Percentiles rank a stretch among this genome's conserved stretches.
These are phyloP conservation scores for Diplodus puntazzo DNA, from an alignment of 2,797 vertebrate species.

Conservation along the genomic window DNA sequence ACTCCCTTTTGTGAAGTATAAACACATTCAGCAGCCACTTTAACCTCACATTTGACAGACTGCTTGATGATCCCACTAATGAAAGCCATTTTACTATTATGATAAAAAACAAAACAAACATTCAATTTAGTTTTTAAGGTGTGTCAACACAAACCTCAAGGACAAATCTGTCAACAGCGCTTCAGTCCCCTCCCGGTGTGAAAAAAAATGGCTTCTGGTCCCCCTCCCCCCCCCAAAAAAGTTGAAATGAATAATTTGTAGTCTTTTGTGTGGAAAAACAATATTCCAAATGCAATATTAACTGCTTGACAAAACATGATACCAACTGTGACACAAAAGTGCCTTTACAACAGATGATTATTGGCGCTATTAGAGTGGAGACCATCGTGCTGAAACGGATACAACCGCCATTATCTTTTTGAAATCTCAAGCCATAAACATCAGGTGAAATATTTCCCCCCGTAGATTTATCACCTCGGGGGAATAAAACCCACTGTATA, in stretches of 20 bases:
- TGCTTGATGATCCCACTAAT: too few relatives aligned
- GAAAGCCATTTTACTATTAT: too few relatives aligned
- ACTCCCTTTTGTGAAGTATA: too few relatives aligned
- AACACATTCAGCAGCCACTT: not conserved
- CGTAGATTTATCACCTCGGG: slow-evolving; percentile 8
- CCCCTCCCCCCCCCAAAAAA: too few relatives aligned
- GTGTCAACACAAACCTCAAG: not conserved
- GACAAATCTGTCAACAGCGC: not conserved
- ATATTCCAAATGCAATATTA: slow-evolving; percentile 8
- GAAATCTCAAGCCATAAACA: slow-evolving; percentile 45
- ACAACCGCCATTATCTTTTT: slow-evolving; percentile 19
- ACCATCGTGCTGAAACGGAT: not conserved
- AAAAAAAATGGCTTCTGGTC: slow-evolving; percentile 12
- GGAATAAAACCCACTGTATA: slow-evolving; percentile 21
- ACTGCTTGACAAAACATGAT: not conserved
- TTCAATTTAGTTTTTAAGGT: not conserved
- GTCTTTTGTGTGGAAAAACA: not conserved
- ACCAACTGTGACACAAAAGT: slow-evolving; percentile 18
- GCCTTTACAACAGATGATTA: slow-evolving; percentile 6
- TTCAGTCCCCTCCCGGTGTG: not conserved
- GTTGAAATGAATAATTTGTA: not conserved
- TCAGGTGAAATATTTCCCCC: slow-evolving; percentile 26
- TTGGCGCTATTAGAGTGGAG: not conserved
- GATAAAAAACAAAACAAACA: not conserved
- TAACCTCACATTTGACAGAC: not conserved